These are phyloP conservation scores for Apistogramma diplotaenia DNA, from an alignment of 2,113 vertebrate species.

Conservation along the genomic window DNA sequence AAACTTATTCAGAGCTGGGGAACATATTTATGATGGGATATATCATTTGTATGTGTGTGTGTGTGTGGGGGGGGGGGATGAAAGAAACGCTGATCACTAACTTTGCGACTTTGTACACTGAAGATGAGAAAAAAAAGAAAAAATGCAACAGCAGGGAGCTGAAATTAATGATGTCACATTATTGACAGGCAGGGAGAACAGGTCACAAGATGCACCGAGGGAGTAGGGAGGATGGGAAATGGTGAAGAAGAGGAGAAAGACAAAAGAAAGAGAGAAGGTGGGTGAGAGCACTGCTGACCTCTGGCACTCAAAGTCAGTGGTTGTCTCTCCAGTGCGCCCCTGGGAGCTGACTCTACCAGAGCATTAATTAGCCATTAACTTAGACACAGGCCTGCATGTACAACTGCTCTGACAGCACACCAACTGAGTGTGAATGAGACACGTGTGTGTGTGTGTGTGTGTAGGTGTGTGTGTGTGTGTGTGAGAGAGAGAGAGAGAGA, in stretches of 20 bases:
- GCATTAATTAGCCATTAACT: constrained; percentile 70
- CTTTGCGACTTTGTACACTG: constrained; percentile 19
- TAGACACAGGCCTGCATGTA: constrained; percentile 34
- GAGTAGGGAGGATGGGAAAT: neutral
- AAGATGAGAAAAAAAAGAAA: constrained; percentile 4
- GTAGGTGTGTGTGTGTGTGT: neutral
- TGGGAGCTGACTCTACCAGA: constrained; percentile 45
- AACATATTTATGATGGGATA: constrained; percentile 10
- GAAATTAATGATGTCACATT: constrained; percentile 42
- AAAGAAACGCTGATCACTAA: neutral
- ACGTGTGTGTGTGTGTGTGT: neutral
- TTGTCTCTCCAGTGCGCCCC: constrained; percentile 36
- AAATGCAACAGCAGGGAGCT: constrained; percentile 22
- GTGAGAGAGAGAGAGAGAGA: too few species aligned
- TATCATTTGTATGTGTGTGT: constrained; percentile 1
- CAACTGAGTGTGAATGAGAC: neutral
- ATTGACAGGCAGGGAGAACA: constrained; percentile 39
- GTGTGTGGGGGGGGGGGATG: neutral
- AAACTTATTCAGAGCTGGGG: neutral
- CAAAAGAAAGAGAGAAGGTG: constrained; percentile 13
- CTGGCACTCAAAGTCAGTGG: constrained; percentile 55
- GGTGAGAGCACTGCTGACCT: constrained; percentile 50
- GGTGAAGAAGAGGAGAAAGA: neutral
- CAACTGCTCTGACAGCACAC: constrained; percentile 18
- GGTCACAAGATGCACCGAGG: neutral